phyloP scores from a whole-genome alignment of 2,797 vertebrate genomes.

The Oreonectes daqikongensis region DNA sequence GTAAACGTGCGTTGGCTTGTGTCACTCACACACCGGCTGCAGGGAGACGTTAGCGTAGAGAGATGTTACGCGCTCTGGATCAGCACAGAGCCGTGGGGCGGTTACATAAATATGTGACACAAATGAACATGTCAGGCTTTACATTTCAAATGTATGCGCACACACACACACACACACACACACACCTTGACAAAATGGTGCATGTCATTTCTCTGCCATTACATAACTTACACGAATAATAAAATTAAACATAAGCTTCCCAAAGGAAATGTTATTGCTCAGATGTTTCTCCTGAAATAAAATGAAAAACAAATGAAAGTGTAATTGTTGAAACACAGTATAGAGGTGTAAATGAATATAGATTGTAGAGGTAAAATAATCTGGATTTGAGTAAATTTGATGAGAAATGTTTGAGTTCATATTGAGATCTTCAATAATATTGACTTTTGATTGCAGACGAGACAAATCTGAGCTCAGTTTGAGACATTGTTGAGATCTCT shows the following conservation, averaged over 20 bases:
- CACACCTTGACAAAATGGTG: not conserved
- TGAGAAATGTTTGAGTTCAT: too few species aligned
- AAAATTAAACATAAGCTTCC: not conserved
- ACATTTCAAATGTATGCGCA: not conserved
- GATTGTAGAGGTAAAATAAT: too few species aligned
- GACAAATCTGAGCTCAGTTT: too few species aligned
- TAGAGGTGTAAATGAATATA: not conserved
- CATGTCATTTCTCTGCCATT: not conserved
- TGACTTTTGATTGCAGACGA: too few species aligned
- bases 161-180: not conserved
- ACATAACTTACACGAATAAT: not conserved
- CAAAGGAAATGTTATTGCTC: too few species aligned
- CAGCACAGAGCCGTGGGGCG: not conserved
- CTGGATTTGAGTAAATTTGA: too few species aligned
- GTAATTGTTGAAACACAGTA: too few species aligned
- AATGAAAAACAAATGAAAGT: too few species aligned
- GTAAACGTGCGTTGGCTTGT: not conserved
- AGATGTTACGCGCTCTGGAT: not conserved
- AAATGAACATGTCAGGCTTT: slow-evolving; percentile 27
- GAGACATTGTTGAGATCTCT: too few species aligned
- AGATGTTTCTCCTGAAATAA: too few species aligned
- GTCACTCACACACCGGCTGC: not conserved
- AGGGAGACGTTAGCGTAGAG: not conserved
- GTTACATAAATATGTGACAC: slow-evolving; percentile 36
- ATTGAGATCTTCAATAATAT: too few species aligned